Percentiles rank a stretch among this genome's conserved stretches.
Conservation (phyloP, 2,888 invertebrate genomes). For the Neoscelio sp. region DNA sequence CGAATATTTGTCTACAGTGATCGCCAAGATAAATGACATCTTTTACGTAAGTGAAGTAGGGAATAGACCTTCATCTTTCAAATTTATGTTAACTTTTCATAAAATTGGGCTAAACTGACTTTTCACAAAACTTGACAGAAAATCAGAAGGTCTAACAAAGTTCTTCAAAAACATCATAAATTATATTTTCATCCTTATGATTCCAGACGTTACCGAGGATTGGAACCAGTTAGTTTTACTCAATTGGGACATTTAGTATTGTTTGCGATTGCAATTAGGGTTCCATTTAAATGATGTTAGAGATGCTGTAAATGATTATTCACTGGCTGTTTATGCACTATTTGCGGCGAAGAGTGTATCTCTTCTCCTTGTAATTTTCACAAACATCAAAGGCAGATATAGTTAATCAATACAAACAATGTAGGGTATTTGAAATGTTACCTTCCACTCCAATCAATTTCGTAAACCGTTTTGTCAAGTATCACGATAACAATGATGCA, state of each 20-base stretch:
- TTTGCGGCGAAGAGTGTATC: constrained; percentile 16
- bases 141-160: too few relatives aligned
- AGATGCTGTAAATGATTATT: constrained; percentile 19
- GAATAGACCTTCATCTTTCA: too few relatives aligned
- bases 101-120: too few relatives aligned
- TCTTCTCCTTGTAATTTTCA: constrained; percentile 20
- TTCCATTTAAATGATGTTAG: neutral
- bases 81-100: too few relatives aligned
- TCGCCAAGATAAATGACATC: neutral
- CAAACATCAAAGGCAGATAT: constrained; percentile 45
- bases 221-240: too few relatives aligned
- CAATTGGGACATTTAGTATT: too few relatives aligned
- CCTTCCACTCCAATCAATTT: constrained; percentile 24
- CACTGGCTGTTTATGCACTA: constrained; percentile 26
- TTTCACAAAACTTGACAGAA: too few relatives aligned
- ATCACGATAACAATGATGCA: constrained; percentile 19
- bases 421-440: constrained; percentile 29
- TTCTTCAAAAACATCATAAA: too few relatives aligned
- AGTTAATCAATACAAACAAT: constrained; percentile 38
- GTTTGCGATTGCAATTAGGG: too few relatives aligned
- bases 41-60: too few relatives aligned
- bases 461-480: constrained; percentile 33
- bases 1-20: constrained; percentile 5
- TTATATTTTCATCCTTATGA: too few relatives aligned
- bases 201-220: too few relatives aligned